These are phyloP conservation scores for Polylopha cassiicola DNA, from an alignment of 2,888 invertebrate species.

Conservation along the genomic window DNA sequence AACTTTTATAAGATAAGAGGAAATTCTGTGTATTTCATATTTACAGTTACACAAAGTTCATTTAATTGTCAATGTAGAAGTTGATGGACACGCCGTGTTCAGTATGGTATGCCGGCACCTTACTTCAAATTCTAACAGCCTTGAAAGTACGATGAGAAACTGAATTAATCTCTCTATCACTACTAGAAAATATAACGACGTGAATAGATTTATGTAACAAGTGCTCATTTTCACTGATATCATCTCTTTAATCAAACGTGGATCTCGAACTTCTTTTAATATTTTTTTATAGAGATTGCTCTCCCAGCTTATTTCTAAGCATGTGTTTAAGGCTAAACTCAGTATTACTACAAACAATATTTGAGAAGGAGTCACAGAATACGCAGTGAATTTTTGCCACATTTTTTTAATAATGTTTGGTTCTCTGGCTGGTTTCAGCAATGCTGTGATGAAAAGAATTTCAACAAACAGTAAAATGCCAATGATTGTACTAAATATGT, in stretches of 20 bases:
- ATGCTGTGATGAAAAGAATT: conserved; percentile 37
- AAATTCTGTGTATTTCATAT: no score
- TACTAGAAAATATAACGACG: conserved; percentile 41
- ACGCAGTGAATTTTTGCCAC: conserved; percentile 39
- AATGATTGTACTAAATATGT: conserved; percentile 39
- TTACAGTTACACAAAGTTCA: no score
- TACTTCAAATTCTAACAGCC: conserved; percentile 54
- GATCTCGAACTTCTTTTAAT: conserved; percentile 32
- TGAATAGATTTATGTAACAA: conserved; percentile 38
- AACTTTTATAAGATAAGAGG: no score
- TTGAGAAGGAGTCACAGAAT: conserved; percentile 23
- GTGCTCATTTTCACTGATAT: conserved; percentile 39
- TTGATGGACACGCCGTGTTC: conserved; percentile 5
- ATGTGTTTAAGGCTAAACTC: conserved; percentile 34
- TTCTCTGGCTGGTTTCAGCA: conserved; percentile 51
- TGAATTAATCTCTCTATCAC: conserved; percentile 45
- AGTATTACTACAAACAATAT: conserved; percentile 31
- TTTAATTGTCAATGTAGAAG: background rate
- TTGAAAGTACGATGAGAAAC: conserved; percentile 41
- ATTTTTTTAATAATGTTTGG: conserved; percentile 44
- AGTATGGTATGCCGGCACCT: conserved; percentile 59
- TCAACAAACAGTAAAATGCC: conserved; percentile 40
- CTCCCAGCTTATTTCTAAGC: conserved; percentile 44
- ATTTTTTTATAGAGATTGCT: conserved; percentile 30
- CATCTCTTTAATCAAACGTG: conserved; percentile 37